These are phyloP conservation scores for Syngnathus scovelli DNA, from an alignment of 2,113 vertebrate species.

Conservation along the genomic window DNA sequence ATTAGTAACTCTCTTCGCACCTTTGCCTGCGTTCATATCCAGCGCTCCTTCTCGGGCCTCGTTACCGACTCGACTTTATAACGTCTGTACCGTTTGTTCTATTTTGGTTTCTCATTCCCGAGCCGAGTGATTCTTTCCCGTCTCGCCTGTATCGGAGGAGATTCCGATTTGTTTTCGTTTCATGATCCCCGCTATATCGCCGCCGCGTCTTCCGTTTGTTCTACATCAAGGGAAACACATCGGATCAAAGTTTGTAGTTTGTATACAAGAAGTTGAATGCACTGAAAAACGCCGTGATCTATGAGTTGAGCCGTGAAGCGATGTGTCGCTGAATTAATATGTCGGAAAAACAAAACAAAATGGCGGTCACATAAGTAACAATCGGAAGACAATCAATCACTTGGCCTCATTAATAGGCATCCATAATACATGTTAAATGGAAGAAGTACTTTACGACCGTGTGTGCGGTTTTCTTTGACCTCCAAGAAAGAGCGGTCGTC, in stretches of 20 bases:
- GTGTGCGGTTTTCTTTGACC: conserved; percentile 9
- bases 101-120: neutral
- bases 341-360: neutral
- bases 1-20: neutral
- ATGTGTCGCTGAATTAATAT: conserved; percentile 34
- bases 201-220: neutral
- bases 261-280: neutral
- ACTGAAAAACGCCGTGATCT: conserved; percentile 23
- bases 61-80: neutral
- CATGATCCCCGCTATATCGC: neutral
- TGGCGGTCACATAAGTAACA: conserved; percentile 17
- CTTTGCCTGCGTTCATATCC: neutral
- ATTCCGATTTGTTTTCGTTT: neutral
- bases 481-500: conserved; percentile 20
- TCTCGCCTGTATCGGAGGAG: too few relatives aligned
- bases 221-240: neutral
- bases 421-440: conserved; percentile 26
- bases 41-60: neutral
- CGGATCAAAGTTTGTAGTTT: neutral
- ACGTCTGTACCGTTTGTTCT: conserved; percentile 1
- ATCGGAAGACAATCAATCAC: conserved; percentile 24
- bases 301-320: conserved; percentile 21
- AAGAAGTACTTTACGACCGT: neutral
- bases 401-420: conserved; percentile 32
- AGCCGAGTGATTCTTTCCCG: neutral